These are phyloP conservation scores for Calephelis perditalis DNA, from an alignment of 2,888 invertebrate genomes.

Conservation along the genomic window DNA sequence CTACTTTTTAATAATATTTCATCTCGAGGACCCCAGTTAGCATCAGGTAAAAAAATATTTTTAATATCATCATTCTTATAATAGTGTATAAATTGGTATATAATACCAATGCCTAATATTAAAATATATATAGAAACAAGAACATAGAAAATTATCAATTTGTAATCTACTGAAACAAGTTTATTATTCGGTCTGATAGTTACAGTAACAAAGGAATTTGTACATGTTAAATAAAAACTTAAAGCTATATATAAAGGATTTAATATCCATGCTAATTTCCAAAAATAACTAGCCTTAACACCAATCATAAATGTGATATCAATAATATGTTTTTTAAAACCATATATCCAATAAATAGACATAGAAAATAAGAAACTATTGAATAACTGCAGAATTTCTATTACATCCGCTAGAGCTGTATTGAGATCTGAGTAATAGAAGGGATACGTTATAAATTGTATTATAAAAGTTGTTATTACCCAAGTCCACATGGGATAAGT, in stretches of 20 bases:
- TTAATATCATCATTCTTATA: constrained; percentile 31
- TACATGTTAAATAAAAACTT: constrained; percentile 39
- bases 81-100: constrained; percentile 39
- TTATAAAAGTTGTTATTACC: constrained; percentile 34
- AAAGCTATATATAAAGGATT: constrained; percentile 47
- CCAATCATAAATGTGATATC: constrained; percentile 71
- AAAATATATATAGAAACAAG: constrained; percentile 41
- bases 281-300: constrained; percentile 57
- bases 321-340: constrained; percentile 52
- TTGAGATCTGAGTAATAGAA: constrained; percentile 59
- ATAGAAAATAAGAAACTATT: constrained; percentile 53
- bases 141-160: constrained; percentile 38
- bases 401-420: constrained; percentile 43
- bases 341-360: constrained; percentile 62
- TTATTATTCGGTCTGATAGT: constrained; percentile 33
- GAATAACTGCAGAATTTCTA: constrained; percentile 49
- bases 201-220: constrained; percentile 38
- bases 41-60: constrained; percentile 40
- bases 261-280: constrained; percentile 53
- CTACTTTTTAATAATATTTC: constrained; percentile 55
- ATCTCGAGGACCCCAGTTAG: constrained; percentile 59
- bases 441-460: constrained; percentile 47
- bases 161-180: constrained; percentile 30
- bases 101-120: constrained; percentile 42
- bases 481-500: constrained; percentile 39